Evolutionary conservation across 2,888 invertebrate species (phyloP).

Genomic region (Elmis aenea): DNA sequence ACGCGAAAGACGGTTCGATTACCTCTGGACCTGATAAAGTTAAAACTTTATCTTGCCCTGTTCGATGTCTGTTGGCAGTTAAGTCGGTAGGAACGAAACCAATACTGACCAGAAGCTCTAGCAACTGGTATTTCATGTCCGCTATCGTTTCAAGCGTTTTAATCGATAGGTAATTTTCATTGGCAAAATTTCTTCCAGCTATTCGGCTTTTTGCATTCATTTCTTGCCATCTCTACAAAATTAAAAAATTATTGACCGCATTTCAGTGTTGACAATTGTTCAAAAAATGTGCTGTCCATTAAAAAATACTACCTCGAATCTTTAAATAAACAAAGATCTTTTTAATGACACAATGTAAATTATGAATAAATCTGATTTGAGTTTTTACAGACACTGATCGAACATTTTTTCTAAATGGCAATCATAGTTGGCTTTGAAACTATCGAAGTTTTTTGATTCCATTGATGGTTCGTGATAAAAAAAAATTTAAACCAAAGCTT

Average conservation of each 20-base stretch:
- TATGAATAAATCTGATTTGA: no score
- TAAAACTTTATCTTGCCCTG: conserved; percentile 60
- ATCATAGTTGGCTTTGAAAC: no score
- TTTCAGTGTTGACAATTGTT: no score
- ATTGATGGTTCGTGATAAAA: no score
- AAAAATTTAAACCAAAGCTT: no score
- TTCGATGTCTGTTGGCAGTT: conserved; percentile 50
- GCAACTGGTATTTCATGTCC: conserved; percentile 79
- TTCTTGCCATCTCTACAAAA: conserved; percentile 70
- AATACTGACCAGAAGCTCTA: conserved; percentile 70
- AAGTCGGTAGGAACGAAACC: conserved; percentile 72
- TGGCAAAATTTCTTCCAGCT: conserved; percentile 74
- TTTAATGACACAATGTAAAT: no score
- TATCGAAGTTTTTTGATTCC: no score
- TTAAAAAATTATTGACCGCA: conserved; percentile 8
- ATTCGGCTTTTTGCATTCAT: conserved; percentile 61
- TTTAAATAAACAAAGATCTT: neutral
- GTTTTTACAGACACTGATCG: no score
- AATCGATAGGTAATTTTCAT: conserved; percentile 76
- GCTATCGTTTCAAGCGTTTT: conserved; percentile 78
- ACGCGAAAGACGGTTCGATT: conserved; percentile 7
- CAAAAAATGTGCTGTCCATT: no score
- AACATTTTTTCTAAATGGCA: no score
- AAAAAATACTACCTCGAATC: no score
- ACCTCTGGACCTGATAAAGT: conserved; percentile 61